phyloP scores from a whole-genome alignment of 2,888 invertebrate genomes.

The Agriopis aurantiaria region DNA sequence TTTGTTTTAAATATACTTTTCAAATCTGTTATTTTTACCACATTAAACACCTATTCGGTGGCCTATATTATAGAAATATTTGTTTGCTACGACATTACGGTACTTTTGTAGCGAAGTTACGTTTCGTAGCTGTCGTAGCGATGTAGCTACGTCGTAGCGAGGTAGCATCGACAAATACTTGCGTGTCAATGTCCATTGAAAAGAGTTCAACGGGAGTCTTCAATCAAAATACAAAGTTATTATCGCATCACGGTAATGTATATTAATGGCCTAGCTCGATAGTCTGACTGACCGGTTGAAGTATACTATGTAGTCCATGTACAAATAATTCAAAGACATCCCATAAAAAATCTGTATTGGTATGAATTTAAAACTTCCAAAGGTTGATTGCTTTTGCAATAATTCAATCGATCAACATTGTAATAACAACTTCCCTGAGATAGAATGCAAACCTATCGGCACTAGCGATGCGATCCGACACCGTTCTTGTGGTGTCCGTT shows the following conservation, averaged over 20 bases:
- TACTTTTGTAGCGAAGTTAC: neutral
- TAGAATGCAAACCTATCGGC: neutral
- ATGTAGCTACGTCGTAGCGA: constrained; percentile 18
- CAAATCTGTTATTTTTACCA: too few species aligned
- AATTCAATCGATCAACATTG: neutral
- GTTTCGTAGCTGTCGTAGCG: constrained; percentile 12
- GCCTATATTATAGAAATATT: too few species aligned
- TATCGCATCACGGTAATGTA: neutral
- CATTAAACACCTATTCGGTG: too few species aligned
- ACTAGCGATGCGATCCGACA: constrained; percentile 34
- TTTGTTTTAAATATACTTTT: too few species aligned
- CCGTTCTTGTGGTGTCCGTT: constrained; percentile 53
- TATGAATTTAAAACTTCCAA: neutral
- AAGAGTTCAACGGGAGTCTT: constrained; percentile 54
- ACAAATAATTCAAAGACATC: too few species aligned
- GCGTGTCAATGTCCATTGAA: constrained; percentile 44
- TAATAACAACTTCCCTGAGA: neutral
- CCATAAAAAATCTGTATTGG: neutral
- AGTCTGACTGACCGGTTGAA: neutral
- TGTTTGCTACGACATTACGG: too few species aligned
- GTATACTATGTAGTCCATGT: neutral
- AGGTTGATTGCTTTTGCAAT: neutral
- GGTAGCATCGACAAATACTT: constrained; percentile 27
- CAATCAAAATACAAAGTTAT: neutral
- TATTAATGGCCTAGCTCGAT: neutral